Evolutionary conservation across 2,113 vertebrate genomes (phyloP), one percentile per base, ranked within the genome.

Genomic region (Mirza zaza): DNA sequence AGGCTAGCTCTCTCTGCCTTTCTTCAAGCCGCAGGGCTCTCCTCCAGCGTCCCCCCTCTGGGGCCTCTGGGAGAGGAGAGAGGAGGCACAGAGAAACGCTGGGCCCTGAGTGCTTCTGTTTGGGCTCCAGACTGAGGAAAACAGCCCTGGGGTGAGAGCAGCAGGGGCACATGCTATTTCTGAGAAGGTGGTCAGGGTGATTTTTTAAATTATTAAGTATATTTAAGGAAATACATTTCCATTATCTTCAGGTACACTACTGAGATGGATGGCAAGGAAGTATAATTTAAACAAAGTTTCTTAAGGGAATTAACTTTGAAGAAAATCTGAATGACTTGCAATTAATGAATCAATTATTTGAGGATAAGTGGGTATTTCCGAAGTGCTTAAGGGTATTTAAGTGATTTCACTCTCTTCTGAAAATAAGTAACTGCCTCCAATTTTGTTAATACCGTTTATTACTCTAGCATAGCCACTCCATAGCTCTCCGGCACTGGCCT

Each of bases 281-380:
- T 91, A 82, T n/a, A 75, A 80, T 67, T 73, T 81, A 57, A 18
- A 90, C 2, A 14, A 32, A 4, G 5, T 68, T 82, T 91, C 23
- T 57, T 50, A 65, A 86, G 8, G 1, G 17, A 87, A 94, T 87
- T n/a, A 10, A 10, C 4, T 82, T 70, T 70, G 25, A 42, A 65
- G 39, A 91, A 76, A 68, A 81, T 65, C 52, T 65, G 70, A 96
- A 34, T 79, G 52, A 79, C 45, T 83, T 42, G 0, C 65, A 83
- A 87, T 87, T 50, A 87, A 82, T 86, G 63, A 82, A 79, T 34
- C 27, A 67, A 73, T 93, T 90, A 73, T 93, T 82, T 71, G 57
- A 90, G 71, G 21, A 89, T 42, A 73, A 59, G 55, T 80, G 15
- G 27, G 12, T 76, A 34, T 87, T 86, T 94, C 36, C 82, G 42